Evolutionary conservation across 2,113 vertebrate species (phyloP), one percentile per base, ranked within the genome.

Genomic region (Neolamprologus kungweensis): DNA sequence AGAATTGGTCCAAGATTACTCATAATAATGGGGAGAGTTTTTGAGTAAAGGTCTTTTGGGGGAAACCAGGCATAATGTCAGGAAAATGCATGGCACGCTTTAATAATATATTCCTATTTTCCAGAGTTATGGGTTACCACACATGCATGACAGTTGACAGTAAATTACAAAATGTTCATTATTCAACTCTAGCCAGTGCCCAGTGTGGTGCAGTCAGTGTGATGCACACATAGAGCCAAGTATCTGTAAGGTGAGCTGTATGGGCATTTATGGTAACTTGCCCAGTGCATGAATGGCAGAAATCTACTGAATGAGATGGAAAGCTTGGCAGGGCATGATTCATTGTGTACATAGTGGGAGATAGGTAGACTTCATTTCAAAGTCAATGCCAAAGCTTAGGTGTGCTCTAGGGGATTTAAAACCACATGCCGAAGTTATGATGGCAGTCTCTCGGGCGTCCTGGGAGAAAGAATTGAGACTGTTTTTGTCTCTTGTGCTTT

Each of bases 361-460:
- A 94, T 91, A 81, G 91, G 93, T 89, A 91, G 90, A 88, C 90
- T 92, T 96, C 93, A 94, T 96, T 96, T 96, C 93, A 96, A 96
- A 96, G 95, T 96, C 95, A 95, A 93, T 95, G 92, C 90, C 87
- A 78, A 82, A 87, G 89, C 91, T 91, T 75, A 91, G 83, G 90
- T 54, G 75, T 83, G 83, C 92, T 88, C 87, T 5, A 35, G 83
- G 89, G 93, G 88, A 94, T 94, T 95, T 90, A 91, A 93, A 94
- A 88, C 82, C 85, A 58, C 37, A 9, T 85, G 91, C 31, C 73
- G 85, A 92, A 93, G 93, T 93, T 92, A 91, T 93, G 93, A 94
- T 90, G 93, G 89, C 87, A 83, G 75, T 55, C 84, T 88, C 89
- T 45, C 1, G 53, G 89, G 92, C 58, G 17, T 50, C 87, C 42